These are phyloP conservation scores for Eulemur macaco DNA, from an alignment of 2,113 vertebrate species.

Conservation along the genomic window DNA sequence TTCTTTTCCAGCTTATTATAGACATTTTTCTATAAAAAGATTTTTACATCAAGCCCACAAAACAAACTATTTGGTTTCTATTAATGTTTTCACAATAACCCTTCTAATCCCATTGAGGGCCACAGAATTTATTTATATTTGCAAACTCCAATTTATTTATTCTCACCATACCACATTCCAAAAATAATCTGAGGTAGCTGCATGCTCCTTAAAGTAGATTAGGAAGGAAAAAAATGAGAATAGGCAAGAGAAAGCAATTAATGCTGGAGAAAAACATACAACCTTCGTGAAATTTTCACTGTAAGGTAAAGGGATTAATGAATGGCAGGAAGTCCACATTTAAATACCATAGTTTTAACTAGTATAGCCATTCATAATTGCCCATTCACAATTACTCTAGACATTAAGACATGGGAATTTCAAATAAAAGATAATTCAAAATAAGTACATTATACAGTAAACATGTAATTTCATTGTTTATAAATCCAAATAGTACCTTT, in stretches of 20 bases:
- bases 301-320: not conserved
- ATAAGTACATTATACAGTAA: not conserved
- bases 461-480: not conserved
- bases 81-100: not conserved
- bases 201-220: not conserved
- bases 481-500: not conserved
- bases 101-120: not conserved
- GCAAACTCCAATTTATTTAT: not conserved
- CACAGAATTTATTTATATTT: not conserved
- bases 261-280: not conserved
- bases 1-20: not conserved
- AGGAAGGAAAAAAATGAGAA: not conserved
- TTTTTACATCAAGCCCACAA: not conserved
- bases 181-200: not conserved
- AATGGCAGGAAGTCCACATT: not conserved
- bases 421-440: slow-evolving; percentile 6
- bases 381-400: not conserved
- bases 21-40: not conserved
- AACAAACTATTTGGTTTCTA: not conserved
- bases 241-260: not conserved
- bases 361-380: not conserved
- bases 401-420: not conserved
- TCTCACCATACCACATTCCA: not conserved
- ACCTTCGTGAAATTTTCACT: not conserved
- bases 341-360: not conserved